A percentile compares a stretch with the other conserved stretches of the same genome.
phyloP scores from a whole-genome alignment of 2,113 vertebrate genomes.

The Merops nubicus region DNA sequence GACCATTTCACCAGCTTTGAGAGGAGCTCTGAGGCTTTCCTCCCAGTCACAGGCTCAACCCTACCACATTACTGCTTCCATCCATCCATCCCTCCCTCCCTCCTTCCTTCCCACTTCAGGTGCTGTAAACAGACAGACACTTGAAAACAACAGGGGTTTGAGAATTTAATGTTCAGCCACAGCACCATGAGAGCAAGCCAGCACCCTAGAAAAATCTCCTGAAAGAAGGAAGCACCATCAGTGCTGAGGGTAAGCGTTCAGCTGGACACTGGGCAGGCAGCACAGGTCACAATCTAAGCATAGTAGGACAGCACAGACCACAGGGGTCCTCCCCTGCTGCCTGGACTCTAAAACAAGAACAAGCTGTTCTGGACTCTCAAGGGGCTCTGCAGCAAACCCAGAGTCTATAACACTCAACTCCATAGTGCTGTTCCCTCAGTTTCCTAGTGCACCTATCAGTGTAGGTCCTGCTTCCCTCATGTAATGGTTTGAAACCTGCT shows the following conservation, averaged over 20 bases:
- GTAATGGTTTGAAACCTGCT: too few relatives aligned
- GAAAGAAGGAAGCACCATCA: background rate
- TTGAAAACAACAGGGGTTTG: background rate
- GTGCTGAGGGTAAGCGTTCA: rapidly evolving
- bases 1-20: background rate
- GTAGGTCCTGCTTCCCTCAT: background rate
- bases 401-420: background rate
- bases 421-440: background rate
- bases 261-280: background rate
- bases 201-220: background rate
- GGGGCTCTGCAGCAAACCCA: background rate
- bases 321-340: background rate
- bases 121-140: background rate
- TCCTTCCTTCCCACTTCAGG: background rate
- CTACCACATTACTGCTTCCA: background rate
- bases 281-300: background rate
- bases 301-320: rapidly evolving
- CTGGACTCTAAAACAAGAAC: background rate
- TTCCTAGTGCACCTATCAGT: background rate
- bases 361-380: background rate
- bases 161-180: background rate
- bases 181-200: background rate
- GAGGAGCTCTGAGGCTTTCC: background rate
- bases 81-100: too few relatives aligned
- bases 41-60: background rate